Conservation (phyloP, 2,797 vertebrate species). For the Lithobates pipiens region DNA sequence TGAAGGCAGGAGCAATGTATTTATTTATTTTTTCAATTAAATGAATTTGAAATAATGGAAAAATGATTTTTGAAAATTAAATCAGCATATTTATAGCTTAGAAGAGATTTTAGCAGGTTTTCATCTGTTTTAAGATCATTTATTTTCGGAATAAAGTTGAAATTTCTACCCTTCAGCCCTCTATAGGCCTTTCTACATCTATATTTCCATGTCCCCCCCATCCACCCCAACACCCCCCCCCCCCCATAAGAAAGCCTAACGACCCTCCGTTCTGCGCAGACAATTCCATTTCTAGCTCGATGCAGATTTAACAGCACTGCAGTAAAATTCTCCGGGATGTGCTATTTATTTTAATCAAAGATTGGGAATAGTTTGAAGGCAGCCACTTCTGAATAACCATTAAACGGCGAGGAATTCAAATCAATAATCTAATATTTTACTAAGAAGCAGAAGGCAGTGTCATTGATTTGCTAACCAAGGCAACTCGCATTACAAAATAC, state of each 20-base stretch:
- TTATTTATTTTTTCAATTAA: too few species aligned
- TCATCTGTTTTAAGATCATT: too few species aligned
- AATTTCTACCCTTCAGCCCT: too few species aligned
- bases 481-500: conserved; percentile 59
- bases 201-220: neutral
- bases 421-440: conserved; percentile 64
- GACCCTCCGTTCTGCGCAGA: conserved; percentile 12
- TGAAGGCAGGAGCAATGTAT: too few species aligned
- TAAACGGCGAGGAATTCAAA: conserved; percentile 60
- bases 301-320: conserved; percentile 45
- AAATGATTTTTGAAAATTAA: too few species aligned
- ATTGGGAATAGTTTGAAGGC: conserved; percentile 60
- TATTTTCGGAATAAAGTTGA: too few species aligned
- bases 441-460: conserved; percentile 60
- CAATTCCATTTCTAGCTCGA: conserved; percentile 41
- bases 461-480: conserved; percentile 63
- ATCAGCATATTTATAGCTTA: too few species aligned
- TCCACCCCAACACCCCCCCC: neutral
- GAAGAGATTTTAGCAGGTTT: too few species aligned
- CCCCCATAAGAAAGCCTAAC: conserved; percentile 24
- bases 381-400: conserved; percentile 62
- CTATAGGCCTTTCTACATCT: neutral
- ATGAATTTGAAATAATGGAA: too few species aligned
- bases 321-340: conserved; percentile 57
- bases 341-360: conserved; percentile 63